Conservation (phyloP, 2,888 invertebrate genomes). For the Xylocampa areola region DNA sequence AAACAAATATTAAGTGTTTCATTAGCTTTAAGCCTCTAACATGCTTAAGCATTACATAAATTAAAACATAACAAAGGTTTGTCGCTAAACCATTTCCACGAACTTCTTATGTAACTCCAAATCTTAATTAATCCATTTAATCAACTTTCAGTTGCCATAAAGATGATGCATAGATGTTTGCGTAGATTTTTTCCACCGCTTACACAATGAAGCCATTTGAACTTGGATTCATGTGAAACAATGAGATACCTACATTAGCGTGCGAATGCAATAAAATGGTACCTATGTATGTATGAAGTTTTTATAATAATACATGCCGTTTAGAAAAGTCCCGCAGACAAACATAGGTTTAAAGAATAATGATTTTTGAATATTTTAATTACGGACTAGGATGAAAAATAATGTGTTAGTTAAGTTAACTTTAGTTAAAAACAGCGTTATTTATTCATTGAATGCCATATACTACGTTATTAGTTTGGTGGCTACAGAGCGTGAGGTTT, state of each 20-base stretch:
- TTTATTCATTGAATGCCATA: too few relatives aligned
- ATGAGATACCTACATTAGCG: conserved; percentile 42
- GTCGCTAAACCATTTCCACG: too few relatives aligned
- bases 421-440: too few relatives aligned
- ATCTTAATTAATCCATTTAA: conserved; percentile 39
- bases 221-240: conserved; percentile 49
- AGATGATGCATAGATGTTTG: conserved; percentile 37
- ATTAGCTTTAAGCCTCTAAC: too few relatives aligned
- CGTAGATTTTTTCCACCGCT: conserved; percentile 38
- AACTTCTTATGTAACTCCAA: conserved; percentile 34
- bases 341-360: conserved; percentile 9
- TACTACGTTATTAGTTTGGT: too few relatives aligned
- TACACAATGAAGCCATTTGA: conserved; percentile 56
- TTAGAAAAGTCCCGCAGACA: conserved; percentile 38
- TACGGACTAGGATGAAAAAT: too few relatives aligned
- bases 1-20: too few relatives aligned
- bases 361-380: conserved; percentile 6
- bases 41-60: too few relatives aligned
- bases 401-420: too few relatives aligned
- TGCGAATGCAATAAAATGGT: conserved; percentile 57
- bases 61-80: too few relatives aligned
- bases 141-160: conserved; percentile 42
- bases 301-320: conserved; percentile 33
- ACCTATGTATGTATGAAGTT: conserved; percentile 54
- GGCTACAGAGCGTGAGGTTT: too few relatives aligned